Evolutionary conservation across 2,888 invertebrate species (phyloP), one percentile per base, ranked within the genome.

Genomic region (Andricus quercusramuli): DNA sequence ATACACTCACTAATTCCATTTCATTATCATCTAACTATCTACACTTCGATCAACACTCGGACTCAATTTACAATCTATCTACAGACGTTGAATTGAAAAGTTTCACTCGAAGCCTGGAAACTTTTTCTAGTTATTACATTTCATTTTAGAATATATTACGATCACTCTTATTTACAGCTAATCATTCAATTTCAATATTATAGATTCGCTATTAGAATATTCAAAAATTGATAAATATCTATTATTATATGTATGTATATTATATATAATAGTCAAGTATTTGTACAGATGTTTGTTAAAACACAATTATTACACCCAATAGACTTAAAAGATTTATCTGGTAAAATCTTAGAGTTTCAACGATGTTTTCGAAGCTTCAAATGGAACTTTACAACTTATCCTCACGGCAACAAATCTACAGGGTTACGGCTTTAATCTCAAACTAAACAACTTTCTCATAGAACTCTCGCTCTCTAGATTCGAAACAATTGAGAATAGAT

Each of bases 21-120:
- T 74, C 56, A 37, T 74, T 74, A 59, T 22, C 20, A 32, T 29
- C 32, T 74, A 74, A 74, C 32, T 74, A 56, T 56, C 51, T 74
- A 74, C 74, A 74, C 56, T 59, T 74, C 29, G 13, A 32, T 74
- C 51, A 74, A 56, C 74, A 51, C 74, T 56, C 74, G 74, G 74
- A 74, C 74, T 74, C 74, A 37, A 74, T 74, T 74, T 68, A 68
- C 47, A 68, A 20, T 68, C 56, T 74, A 56, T 74, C 74, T 37
- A 56, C 74, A 37, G 32, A 74, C 20, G 51, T 56, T 59, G 32
- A 74, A 32, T 22, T 56, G 56, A 56, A 74, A 74, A 51, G 22
- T 56, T 74, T 56, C 74, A 74, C 32, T 22, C n/a, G 56, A 74
- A 56, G 56, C 56, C 37, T 32, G 2, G 13, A 56, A 74, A 51